Conservation (phyloP, 2,797 vertebrate genomes). For the Sternarchorhynchus goeldii region DNA sequence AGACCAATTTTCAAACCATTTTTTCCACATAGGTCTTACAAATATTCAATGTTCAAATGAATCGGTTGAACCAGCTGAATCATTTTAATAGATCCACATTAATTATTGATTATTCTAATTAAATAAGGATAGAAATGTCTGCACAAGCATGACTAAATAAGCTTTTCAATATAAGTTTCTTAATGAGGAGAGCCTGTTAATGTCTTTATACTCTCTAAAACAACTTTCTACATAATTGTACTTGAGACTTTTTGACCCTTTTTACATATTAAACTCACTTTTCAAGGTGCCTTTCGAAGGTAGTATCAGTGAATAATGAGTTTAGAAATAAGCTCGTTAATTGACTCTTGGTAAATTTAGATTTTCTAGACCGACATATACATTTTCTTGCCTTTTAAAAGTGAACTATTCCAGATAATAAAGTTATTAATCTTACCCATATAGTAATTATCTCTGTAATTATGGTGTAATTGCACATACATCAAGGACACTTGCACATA, state of each 20-base stretch:
- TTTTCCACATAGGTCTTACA: neutral
- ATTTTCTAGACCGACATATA: conserved; percentile 74
- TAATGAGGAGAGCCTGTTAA: conserved; percentile 50
- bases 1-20: neutral
- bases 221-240: conserved; percentile 77
- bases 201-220: conserved; percentile 64
- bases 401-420: conserved; percentile 79
- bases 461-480: conserved; percentile 81
- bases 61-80: conserved; percentile 30
- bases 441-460: conserved; percentile 83
- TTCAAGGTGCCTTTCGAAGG: conserved; percentile 83
- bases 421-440: conserved; percentile 82
- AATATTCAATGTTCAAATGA: conserved; percentile 4
- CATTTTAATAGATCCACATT: conserved; percentile 41
- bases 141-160: conserved; percentile 52
- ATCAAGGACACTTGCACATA: conserved; percentile 74
- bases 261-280: conserved; percentile 80
- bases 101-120: conserved; percentile 56
- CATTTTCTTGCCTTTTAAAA: conserved; percentile 70
- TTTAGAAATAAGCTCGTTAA: conserved; percentile 79
- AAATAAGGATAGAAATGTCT: conserved; percentile 53
- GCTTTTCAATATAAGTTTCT: conserved; percentile 44
- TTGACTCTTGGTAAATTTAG: conserved; percentile 80
- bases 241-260: conserved; percentile 79
- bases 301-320: conserved; percentile 81